Evolutionary conservation across 2,113 vertebrate species (phyloP), one percentile per base, ranked within the genome.

Genomic region (Gyps fulvus): DNA sequence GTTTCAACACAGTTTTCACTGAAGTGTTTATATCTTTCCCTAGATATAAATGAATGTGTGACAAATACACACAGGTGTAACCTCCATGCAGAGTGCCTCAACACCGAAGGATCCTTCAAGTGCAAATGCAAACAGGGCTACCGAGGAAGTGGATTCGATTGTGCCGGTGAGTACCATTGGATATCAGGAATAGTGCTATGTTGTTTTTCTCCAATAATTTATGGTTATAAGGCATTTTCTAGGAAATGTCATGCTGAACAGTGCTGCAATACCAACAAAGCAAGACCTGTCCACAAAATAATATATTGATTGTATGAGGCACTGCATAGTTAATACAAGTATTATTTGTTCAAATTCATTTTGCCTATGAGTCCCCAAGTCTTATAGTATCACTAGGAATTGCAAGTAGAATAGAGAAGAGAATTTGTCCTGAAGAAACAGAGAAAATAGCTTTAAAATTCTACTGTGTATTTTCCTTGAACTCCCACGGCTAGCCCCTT

Each of bases 111-210:
- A 63, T 99, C 99, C 77, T 99, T 99, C 98, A 99, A 98, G 97
- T 99, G 99, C 97, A 99, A 96, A 95, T 99, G 99, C 95, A 99
- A 99, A 90, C 97, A 98, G 91, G 99, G 99, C 58, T 99, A 99
- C 97, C 98, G 89, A 96, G 99, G 99, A 95, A 99, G 83, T 70
- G 99, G 99, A 49, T 98, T 98, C 57, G 97, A 99, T 65, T 99
- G 99, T 86, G 97, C 98, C 49, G 98, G 99, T 99, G 97, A 99
- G 99, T 97, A 91, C 49, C 43, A n/a, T 12, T 76, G 91, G 32
- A 45, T 59, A n/a, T 31, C 55, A 67, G 50, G 14, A 87, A 50
- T 6, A 23, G 21, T n/a, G 6, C 43, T 73, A 3, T 8, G 5
- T 11, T 71, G 20, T 3, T 89, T n/a, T 83, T 45, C 59, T 89